These are phyloP conservation scores for Nycticorax nycticorax DNA, from an alignment of 2,113 vertebrate genomes.

Conservation along the genomic window DNA sequence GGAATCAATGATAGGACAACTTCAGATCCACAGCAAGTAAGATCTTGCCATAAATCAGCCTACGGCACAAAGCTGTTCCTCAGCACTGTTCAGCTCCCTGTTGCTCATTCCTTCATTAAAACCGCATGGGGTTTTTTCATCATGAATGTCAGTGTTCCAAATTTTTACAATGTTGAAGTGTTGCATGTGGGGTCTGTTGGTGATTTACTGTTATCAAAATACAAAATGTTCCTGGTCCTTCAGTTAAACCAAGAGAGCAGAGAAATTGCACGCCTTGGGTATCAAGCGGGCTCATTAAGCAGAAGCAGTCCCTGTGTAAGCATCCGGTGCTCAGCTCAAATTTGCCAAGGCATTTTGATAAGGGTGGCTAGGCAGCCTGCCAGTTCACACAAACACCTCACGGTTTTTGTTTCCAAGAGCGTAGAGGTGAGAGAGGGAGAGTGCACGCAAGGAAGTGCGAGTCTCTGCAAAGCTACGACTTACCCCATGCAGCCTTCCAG, in stretches of 20 bases:
- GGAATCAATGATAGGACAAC: neutral
- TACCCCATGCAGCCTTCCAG: neutral
- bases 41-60: neutral
- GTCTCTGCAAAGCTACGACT: neutral
- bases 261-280: neutral
- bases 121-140: neutral
- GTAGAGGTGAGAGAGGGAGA: neutral
- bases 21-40: neutral
- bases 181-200: neutral
- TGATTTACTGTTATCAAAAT: neutral
- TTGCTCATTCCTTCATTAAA: neutral
- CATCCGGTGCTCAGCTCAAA: neutral
- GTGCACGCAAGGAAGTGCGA: neutral
- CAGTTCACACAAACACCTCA: neutral
- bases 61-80: neutral
- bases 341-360: conserved; percentile 2
- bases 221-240: neutral
- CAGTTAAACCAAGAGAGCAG: neutral
- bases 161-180: neutral
- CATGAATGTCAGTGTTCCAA: neutral
- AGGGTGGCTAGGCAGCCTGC: neutral
- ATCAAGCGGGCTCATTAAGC: neutral
- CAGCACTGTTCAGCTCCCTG: neutral
- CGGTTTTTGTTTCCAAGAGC: neutral
- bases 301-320: neutral